Evolutionary conservation across 1,140 invertebrate genomes (phyloP).

Genomic region (Solenopsis fugax): DNA sequence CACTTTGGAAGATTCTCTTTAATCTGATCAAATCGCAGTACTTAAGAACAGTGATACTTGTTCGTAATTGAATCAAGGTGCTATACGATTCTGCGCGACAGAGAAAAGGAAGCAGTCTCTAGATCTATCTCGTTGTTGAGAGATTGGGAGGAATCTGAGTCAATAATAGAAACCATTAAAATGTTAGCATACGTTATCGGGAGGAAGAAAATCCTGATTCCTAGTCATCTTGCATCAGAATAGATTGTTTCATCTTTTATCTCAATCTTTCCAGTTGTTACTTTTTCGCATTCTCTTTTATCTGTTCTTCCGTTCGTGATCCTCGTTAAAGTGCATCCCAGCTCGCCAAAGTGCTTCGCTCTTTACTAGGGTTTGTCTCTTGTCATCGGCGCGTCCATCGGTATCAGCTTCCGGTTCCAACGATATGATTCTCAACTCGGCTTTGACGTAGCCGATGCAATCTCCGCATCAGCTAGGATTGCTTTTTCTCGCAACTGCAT

Average conservation of each 20-base stretch:
- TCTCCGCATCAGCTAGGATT: conserved; percentile 6
- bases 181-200: not conserved
- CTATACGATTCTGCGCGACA: not conserved
- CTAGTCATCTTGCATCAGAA: not conserved
- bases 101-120: conserved; percentile 1
- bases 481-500: conserved; percentile 25
- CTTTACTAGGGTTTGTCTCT: not conserved
- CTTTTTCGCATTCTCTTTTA: conserved; percentile 5
- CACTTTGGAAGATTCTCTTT: not conserved
- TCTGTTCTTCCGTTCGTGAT: not conserved
- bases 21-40: not conserved
- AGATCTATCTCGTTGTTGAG: not conserved
- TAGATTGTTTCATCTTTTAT: not conserved
- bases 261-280: not conserved
- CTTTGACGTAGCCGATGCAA: conserved; percentile 35
- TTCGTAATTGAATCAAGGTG: not conserved
- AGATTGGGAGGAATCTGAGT: not conserved
- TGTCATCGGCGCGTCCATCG: not conserved
- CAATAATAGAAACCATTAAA: conserved; percentile 18
- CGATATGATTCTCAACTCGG: conserved; percentile 13
- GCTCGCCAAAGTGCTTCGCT: not conserved
- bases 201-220: not conserved
- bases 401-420: conserved; percentile 21
- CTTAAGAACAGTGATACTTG: not conserved
- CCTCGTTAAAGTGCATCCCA: conserved; percentile 10